These are phyloP conservation scores for Zaprionus tsacasi DNA, from an alignment of 1,140 invertebrate species.

Conservation along the genomic window DNA sequence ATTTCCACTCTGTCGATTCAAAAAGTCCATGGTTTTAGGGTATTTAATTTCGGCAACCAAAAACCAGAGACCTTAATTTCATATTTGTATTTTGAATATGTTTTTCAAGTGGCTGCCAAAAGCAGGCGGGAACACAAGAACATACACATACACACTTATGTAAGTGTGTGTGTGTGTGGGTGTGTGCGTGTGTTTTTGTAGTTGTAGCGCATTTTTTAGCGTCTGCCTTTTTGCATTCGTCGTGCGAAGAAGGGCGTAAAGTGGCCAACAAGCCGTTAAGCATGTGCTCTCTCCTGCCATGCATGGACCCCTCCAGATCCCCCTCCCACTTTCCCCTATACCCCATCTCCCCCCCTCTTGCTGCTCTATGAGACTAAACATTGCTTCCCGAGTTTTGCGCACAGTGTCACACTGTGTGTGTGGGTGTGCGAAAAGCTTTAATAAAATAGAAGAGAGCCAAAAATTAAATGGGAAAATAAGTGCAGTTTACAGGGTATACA, in stretches of 20 bases:
- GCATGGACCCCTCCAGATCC: constrained; percentile 20
- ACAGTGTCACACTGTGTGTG: constrained; percentile 14
- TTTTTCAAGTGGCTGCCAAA: constrained; percentile 36
- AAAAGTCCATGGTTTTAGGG: background rate
- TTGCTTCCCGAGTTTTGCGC: constrained; percentile 7
- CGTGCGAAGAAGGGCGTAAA: constrained; percentile 65
- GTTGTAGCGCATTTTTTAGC: constrained; percentile 32
- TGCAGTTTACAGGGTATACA: background rate
- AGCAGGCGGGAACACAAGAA: constrained; percentile 9
- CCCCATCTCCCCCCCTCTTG: background rate
- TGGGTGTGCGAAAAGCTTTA: constrained; percentile 26
- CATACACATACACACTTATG: constrained; percentile 4
- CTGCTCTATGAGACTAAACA: background rate
- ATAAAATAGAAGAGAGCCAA: constrained; percentile 17
- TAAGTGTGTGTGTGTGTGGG: background rate
- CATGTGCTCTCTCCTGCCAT: constrained; percentile 37
- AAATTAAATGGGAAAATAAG: constrained; percentile 22
- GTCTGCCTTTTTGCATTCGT: constrained; percentile 40
- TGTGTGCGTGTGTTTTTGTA: constrained; percentile 11
- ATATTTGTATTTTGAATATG: constrained; percentile 31
- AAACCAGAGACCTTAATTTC: background rate
- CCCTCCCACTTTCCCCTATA: background rate
- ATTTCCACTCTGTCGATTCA: no score
- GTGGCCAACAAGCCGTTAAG: constrained; percentile 79
- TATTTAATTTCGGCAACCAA: background rate